phyloP scores from a whole-genome alignment of 2,888 invertebrate genomes.

The Melanostoma mellinum region DNA sequence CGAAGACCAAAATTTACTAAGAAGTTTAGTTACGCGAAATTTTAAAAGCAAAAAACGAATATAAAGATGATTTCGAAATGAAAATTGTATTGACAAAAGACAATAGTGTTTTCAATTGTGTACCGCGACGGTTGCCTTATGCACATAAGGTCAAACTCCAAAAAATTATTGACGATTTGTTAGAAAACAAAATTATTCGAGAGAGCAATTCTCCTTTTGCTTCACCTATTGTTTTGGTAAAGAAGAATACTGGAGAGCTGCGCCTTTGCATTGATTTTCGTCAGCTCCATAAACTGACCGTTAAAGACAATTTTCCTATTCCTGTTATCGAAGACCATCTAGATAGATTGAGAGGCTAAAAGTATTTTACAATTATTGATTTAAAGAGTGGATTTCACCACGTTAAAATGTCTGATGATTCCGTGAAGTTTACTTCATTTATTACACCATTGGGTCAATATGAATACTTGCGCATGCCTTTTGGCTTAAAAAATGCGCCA shows the following conservation, averaged over 20 bases:
- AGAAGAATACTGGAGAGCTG: constrained; percentile 2
- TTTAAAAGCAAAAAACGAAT: background rate
- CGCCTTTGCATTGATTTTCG: constrained; percentile 5
- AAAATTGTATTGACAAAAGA: background rate
- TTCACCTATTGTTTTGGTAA: too few relatives aligned
- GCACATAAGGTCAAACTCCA: background rate
- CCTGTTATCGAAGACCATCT: constrained; percentile 16
- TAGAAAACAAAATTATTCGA: background rate
- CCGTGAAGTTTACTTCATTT: background rate
- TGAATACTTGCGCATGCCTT: background rate
- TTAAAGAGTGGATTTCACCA: constrained; percentile 9
- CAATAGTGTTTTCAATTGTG: too few relatives aligned
- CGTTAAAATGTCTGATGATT: constrained; percentile 1
- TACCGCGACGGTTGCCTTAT: constrained; percentile 11
- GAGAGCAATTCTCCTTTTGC: background rate
- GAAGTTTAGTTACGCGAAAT: background rate
- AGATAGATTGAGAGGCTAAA: constrained; percentile 2
- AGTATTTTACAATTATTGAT: constrained; percentile 1
- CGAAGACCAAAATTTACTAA: background rate
- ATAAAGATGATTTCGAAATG: constrained; percentile 8
- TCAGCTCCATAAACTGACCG: background rate
- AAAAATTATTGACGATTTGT: constrained; percentile 10
- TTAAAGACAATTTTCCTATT: constrained; percentile 8
- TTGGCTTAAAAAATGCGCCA: too few relatives aligned
- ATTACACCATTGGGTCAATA: background rate